Evolutionary conservation across 1,140 invertebrate species (phyloP), one percentile per base, ranked within the genome.

Genomic region (Achatina immaculata): DNA sequence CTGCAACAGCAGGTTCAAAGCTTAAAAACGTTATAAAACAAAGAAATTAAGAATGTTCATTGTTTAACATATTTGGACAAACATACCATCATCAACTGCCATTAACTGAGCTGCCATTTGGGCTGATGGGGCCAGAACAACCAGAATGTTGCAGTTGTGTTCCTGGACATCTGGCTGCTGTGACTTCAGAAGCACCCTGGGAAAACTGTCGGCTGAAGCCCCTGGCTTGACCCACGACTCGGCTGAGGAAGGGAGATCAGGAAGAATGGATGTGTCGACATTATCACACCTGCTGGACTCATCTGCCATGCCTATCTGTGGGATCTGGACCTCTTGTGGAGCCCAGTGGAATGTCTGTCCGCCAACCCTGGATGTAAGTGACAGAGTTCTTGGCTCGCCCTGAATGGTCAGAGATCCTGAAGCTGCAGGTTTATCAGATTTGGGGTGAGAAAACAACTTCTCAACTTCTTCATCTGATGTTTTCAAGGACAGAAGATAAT

Each of bases 71-170:
- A 31, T 34, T 31, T 21, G 24, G 48, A 55, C 3, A 43, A 1
- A 76, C 74, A 21, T 78, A 45, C 76, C 65, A 43, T 36, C 76
- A n/a, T 78, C 76, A 66, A 48, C n/a, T 2, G 42, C 76, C 58
- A 68, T 66, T n/a, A 78, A 24, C 62, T 78, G 62, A 36, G 76
- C 14, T 34, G 65, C 40, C 76, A 78, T 78, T 1, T 78, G 40
- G 43, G 21, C 40, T 7, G 58, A 68, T 11, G 76, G 76, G n/a
- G 76, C 58, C 58, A 78, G 36, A 0, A 78, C 76, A 43, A 78
- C 76, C 14, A 78, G 19, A 31, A 66, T 48, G 1, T 68, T 34
- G 58, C 38, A 74, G 2, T 36, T 6, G 28, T 40, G 36, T n/a
- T 45, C 38, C 6, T 71, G 19, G 42, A 42, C 2, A 19, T n/a